A percentile compares a stretch with the other conserved stretches of the same genome.
Evolutionary conservation across 1,140 invertebrate genomes (phyloP).

Genomic region (Drosophila ananassae): DNA sequence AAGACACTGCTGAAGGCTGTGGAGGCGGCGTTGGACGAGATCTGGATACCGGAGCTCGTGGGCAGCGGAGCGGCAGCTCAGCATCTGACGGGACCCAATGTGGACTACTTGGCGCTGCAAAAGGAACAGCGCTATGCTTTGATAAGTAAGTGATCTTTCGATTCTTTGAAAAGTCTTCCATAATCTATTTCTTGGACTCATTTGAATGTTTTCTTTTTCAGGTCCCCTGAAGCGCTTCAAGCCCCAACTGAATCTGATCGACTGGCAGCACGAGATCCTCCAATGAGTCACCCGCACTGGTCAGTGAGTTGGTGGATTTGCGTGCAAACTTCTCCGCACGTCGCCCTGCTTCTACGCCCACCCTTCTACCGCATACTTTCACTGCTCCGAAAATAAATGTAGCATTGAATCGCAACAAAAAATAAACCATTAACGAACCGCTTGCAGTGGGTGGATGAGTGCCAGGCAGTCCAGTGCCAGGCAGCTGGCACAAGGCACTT

Average conservation of each 20-base stretch:
- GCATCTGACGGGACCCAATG: slow-evolving; percentile 67
- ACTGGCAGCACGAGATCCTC: slow-evolving; percentile 77
- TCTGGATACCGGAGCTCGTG: slow-evolving; percentile 85
- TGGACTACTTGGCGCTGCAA: slow-evolving; percentile 70
- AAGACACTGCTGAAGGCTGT: slow-evolving; percentile 84
- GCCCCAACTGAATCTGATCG: slow-evolving; percentile 71
- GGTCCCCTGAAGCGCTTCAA: slow-evolving; percentile 80
- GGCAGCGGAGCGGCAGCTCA: slow-evolving; percentile 34
- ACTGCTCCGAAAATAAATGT: slow-evolving; percentile 65
- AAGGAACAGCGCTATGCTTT: slow-evolving; percentile 82
- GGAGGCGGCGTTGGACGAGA: slow-evolving; percentile 85
- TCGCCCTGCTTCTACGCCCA: slow-evolving; percentile 9
- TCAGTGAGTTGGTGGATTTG: slow-evolving; percentile 26
- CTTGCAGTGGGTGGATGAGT: slow-evolving; percentile 26
- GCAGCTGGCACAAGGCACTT: slow-evolving; percentile 55
- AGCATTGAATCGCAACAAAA: slow-evolving; percentile 60
- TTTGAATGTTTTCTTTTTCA: slow-evolving; percentile 40
- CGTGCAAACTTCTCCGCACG: slow-evolving; percentile 39
- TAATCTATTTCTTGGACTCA: neutral
- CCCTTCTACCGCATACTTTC: slow-evolving; percentile 55
- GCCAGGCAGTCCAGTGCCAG: slow-evolving; percentile 37
- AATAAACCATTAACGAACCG: slow-evolving; percentile 19
- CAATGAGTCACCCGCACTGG: slow-evolving; percentile 35
- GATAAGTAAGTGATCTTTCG: slow-evolving; percentile 50
- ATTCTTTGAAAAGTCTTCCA: neutral